phyloP scores from a whole-genome alignment of 2,113 vertebrate genomes.

The Bucco capensis region DNA sequence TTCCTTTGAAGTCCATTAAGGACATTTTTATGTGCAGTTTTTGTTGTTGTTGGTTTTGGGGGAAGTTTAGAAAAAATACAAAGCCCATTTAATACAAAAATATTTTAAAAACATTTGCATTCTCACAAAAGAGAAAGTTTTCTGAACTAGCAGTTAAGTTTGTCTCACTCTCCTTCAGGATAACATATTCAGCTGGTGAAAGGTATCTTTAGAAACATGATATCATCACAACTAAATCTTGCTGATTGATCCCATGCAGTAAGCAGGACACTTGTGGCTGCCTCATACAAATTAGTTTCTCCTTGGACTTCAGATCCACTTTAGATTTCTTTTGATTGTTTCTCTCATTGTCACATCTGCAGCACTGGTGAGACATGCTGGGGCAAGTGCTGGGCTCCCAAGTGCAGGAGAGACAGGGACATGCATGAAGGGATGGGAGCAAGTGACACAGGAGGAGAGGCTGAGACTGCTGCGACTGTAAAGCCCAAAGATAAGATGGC shows the following conservation, averaged over 20 bases:
- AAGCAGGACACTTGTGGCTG: background rate
- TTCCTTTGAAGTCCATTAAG: background rate
- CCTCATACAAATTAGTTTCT: background rate
- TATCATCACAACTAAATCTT: constrained; percentile 15
- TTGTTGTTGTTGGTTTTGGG: background rate
- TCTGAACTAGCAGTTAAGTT: background rate
- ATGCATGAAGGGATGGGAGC: background rate
- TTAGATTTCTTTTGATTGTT: background rate
- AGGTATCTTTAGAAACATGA: background rate
- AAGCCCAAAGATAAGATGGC: background rate
- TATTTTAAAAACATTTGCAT: background rate
- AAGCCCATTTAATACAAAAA: background rate
- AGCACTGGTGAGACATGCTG: background rate
- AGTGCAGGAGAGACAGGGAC: background rate
- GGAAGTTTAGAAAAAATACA: background rate
- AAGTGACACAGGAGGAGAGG: background rate
- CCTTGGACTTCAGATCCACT: background rate
- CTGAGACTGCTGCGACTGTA: background rate
- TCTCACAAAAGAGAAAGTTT: background rate
- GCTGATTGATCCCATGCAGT: background rate
- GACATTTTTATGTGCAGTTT: background rate
- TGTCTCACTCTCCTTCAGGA: background rate
- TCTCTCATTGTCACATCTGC: background rate
- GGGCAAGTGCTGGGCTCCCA: background rate
- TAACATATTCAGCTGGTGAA: background rate